A percentile compares a stretch with the other conserved stretches of the same genome.
These are phyloP conservation scores for Coptodon bakossiorum DNA, from an alignment of 2,113 vertebrate species.

Conservation along the genomic window DNA sequence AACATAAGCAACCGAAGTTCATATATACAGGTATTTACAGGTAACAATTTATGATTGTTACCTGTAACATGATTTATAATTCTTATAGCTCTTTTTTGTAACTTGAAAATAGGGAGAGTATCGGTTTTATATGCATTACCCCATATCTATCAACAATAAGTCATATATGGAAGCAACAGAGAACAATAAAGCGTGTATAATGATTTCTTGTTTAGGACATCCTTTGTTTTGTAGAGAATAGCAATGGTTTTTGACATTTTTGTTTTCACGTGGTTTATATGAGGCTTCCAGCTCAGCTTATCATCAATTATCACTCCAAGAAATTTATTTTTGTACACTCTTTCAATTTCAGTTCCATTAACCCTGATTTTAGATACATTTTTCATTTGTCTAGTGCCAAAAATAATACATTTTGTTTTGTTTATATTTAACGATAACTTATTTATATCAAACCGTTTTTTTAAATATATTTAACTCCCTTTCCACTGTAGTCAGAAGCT, in stretches of 20 bases:
- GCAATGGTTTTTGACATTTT: neutral
- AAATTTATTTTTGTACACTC: fast-evolving
- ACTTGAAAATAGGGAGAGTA: neutral
- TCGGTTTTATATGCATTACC: neutral
- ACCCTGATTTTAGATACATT: neutral
- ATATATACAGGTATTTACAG: no score
- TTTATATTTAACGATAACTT: neutral
- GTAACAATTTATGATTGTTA: no score
- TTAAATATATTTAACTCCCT: neutral
- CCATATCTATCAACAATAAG: neutral
- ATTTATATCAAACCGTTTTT: neutral
- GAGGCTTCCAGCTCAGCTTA: neutral
- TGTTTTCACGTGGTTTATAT: neutral
- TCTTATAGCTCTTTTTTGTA: neutral
- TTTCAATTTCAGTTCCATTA: neutral
- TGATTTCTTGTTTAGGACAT: neutral
- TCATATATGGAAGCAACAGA: neutral
- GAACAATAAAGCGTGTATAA: fast-evolving
- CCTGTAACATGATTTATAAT: neutral
- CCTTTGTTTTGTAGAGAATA: neutral
- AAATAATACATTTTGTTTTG: fast-evolving
- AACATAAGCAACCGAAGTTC: no score
- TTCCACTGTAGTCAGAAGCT: neutral
- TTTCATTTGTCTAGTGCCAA: neutral
- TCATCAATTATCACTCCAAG: neutral